Conservation (phyloP, 2,888 invertebrate genomes). For the Drosophila peninsularis region DNA sequence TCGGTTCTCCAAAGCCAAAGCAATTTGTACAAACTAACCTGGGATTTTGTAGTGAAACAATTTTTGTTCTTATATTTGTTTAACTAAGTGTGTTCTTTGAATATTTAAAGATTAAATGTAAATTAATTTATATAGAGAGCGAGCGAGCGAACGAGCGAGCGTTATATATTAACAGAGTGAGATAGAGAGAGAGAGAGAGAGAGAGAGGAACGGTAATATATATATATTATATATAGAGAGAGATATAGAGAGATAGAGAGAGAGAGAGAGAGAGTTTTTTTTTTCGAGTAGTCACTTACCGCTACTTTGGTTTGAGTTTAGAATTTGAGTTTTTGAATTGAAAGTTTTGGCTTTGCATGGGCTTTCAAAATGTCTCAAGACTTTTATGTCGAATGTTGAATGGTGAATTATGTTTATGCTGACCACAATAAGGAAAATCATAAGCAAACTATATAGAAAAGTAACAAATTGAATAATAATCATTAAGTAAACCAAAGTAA, state of each 20-base stretch:
- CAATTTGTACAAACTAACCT: constrained; percentile 70
- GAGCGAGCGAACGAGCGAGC: constrained; percentile 75
- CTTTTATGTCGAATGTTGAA: constrained; percentile 62
- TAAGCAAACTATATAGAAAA: constrained; percentile 22
- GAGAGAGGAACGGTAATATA: constrained; percentile 31
- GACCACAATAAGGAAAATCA: constrained; percentile 35
- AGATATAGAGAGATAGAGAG: constrained; percentile 11
- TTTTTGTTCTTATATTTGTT: constrained; percentile 22
- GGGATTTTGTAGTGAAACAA: constrained; percentile 48
- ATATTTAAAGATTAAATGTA: constrained; percentile 48
- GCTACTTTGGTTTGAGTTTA: constrained; percentile 59
- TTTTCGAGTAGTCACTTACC: constrained; percentile 71
- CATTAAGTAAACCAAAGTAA: constrained; percentile 11
- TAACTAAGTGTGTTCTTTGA: constrained; percentile 43
- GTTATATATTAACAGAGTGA: constrained; percentile 39
- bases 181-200: constrained; percentile 36
- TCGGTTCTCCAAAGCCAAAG: constrained; percentile 58
- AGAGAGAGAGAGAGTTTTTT: constrained; percentile 55
- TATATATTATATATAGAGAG: constrained; percentile 8
- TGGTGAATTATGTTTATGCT: constrained; percentile 68
- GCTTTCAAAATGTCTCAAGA: constrained; percentile 60
- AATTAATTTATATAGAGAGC: constrained; percentile 58
- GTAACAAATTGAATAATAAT: constrained; percentile 9
- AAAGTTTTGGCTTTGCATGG: constrained; percentile 46
- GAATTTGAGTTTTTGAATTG: constrained; percentile 50